Percentiles rank a stretch among this genome's conserved stretches.
These are phyloP conservation scores for Rutpela maculata DNA, from an alignment of 2,888 invertebrate species.

Conservation along the genomic window DNA sequence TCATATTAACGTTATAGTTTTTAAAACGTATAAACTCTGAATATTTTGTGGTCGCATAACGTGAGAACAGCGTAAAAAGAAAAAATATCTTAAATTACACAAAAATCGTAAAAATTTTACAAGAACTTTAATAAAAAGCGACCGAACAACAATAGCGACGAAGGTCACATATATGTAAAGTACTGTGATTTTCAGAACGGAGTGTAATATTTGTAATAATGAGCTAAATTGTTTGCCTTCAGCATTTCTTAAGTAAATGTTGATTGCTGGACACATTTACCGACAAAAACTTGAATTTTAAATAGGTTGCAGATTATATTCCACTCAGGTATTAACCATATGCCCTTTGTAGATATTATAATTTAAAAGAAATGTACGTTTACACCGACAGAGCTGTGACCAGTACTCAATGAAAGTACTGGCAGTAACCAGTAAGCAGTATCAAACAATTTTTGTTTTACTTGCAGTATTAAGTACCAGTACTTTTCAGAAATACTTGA, in stretches of 20 bases:
- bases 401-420: too few species aligned
- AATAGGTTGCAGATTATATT: constrained; percentile 32
- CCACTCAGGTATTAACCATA: background rate
- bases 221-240: constrained; percentile 16
- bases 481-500: too few species aligned
- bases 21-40: constrained; percentile 51
- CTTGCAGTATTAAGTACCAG: too few species aligned
- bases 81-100: constrained; percentile 35
- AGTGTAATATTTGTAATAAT: constrained; percentile 12
- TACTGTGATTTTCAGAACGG: background rate
- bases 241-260: constrained; percentile 25
- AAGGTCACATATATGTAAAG: constrained; percentile 10
- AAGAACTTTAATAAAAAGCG: constrained; percentile 15
- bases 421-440: too few species aligned
- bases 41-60: constrained; percentile 50
- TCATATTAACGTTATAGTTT: constrained; percentile 49
- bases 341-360: too few species aligned
- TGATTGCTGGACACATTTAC: constrained; percentile 14
- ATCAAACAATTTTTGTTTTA: too few species aligned
- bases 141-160: constrained; percentile 13
- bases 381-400: too few species aligned
- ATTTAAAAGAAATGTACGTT: too few species aligned
- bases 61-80: constrained; percentile 39
- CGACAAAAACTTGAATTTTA: constrained; percentile 26
- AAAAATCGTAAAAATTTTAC: constrained; percentile 17